A percentile compares a stretch with the other conserved stretches of the same genome.
Conservation (phyloP, 2,113 vertebrate species). For the Polyodon spathula region DNA sequence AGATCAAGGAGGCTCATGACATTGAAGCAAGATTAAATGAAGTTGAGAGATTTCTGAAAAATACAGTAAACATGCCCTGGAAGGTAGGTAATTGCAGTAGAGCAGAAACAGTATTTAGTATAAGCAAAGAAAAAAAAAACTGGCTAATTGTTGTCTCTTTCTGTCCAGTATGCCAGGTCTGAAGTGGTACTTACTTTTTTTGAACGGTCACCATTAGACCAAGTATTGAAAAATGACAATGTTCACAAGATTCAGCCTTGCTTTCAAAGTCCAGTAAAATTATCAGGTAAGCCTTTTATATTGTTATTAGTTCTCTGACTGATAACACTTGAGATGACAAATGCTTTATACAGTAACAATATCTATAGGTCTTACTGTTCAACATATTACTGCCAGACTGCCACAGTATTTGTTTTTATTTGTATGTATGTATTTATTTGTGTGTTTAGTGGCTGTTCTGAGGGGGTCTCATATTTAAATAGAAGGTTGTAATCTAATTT, state of each 20-base stretch:
- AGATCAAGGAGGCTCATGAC: constrained; percentile 86
- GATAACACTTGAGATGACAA: too few species aligned
- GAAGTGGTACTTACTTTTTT: constrained; percentile 96
- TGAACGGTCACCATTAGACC: constrained; percentile 88
- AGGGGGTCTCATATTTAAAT: too few species aligned
- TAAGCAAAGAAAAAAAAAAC: neutral
- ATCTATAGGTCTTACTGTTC: too few species aligned
- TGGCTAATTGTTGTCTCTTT: constrained; percentile 15
- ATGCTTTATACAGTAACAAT: too few species aligned
- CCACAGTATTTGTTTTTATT: too few species aligned
- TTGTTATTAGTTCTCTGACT: too few species aligned
- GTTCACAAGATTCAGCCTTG: constrained; percentile 89
- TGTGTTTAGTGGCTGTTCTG: too few species aligned
- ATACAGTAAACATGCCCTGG: constrained; percentile 81
- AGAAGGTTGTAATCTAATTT: too few species aligned
- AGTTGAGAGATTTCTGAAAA: constrained; percentile 85
- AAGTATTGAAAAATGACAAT: constrained; percentile 87
- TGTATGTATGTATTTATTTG: too few species aligned
- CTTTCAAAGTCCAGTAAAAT: constrained; percentile 85
- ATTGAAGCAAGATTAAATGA: constrained; percentile 89
- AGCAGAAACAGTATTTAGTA: neutral
- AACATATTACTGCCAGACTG: too few species aligned
- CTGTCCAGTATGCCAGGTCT: constrained; percentile 79
- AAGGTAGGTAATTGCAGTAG: constrained; percentile 59
- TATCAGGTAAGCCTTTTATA: constrained; percentile 66